A percentile compares a stretch with the other conserved stretches of the same genome.
Evolutionary conservation across 2,888 invertebrate genomes (phyloP).

Genomic region (Laothoe populi): DNA sequence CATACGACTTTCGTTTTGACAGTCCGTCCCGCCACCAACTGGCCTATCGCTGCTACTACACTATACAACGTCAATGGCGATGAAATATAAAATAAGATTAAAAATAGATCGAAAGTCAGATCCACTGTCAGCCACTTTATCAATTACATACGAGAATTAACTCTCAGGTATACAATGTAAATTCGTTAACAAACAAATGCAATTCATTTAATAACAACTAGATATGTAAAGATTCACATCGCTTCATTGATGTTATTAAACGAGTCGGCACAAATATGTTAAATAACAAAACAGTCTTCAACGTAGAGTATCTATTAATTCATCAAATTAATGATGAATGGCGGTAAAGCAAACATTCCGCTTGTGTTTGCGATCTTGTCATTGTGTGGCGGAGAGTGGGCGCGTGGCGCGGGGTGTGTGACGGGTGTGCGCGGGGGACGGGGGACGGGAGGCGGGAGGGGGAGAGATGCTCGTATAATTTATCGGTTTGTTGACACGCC

Average conservation of each 20-base stretch:
- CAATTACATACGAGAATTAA: too few species aligned
- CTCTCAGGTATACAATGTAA: too few species aligned
- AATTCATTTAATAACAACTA: too few species aligned
- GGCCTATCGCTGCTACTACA: too few species aligned
- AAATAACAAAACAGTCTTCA: slow-evolving; percentile 4
- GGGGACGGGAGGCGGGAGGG: neutral
- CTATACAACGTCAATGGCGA: too few species aligned
- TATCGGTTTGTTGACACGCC: slow-evolving; percentile 15
- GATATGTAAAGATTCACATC: neutral
- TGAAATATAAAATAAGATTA: too few species aligned
- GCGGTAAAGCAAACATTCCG: slow-evolving; percentile 16
- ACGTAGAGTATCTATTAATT: slow-evolving; percentile 16
- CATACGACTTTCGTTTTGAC: too few species aligned
- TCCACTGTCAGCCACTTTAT: too few species aligned
- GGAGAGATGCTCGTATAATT: slow-evolving; percentile 11
- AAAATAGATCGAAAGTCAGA: too few species aligned
- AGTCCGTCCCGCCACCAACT: too few species aligned
- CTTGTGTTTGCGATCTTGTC: slow-evolving; percentile 13
- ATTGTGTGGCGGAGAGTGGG: slow-evolving; percentile 9
- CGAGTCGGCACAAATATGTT: slow-evolving; percentile 3
- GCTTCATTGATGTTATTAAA: neutral
- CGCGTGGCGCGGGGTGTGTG: neutral
- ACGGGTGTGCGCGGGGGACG: neutral
- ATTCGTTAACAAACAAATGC: too few species aligned
- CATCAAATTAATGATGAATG: slow-evolving; percentile 22